Evolutionary conservation across 2,888 invertebrate species (phyloP).

Genomic region (Microchrysa polita): DNA sequence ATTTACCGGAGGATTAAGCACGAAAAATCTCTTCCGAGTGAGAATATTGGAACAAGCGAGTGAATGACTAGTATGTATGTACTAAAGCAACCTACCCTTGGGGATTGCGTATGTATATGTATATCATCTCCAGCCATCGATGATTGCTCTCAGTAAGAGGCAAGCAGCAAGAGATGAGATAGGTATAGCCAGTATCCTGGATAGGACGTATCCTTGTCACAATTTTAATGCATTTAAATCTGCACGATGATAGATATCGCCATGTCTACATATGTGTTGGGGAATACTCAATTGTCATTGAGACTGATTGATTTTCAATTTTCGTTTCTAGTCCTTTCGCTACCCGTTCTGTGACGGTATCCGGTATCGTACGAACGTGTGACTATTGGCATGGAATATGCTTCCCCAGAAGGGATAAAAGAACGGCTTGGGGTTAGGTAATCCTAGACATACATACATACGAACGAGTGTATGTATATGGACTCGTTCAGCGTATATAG

Average conservation of each 20-base stretch:
- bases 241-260: neutral
- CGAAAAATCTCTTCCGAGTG: constrained; percentile 14
- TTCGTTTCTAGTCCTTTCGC: neutral
- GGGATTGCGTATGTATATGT: too few species aligned
- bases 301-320: constrained; percentile 40
- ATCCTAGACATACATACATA: too few species aligned
- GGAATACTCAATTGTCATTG: constrained; percentile 27
- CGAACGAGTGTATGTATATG: too few species aligned
- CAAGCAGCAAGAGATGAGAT: too few species aligned
- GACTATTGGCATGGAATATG: too few species aligned
- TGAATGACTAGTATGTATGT: neutral
- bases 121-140: constrained; percentile 8
- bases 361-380: too few species aligned
- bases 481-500: too few species aligned
- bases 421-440: too few species aligned
- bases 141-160: neutral
- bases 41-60: constrained; percentile 11
- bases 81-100: too few species aligned
- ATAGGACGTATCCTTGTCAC: constrained; percentile 8
- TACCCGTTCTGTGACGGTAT: too few species aligned
- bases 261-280: neutral
- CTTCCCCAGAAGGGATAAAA: too few species aligned
- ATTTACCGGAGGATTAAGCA: constrained; percentile 2
- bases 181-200: too few species aligned
- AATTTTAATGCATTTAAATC: neutral